Percentiles rank a stretch among this genome's conserved stretches.
These are phyloP conservation scores for Stegodyphus dumicola DNA, from an alignment of 1,140 invertebrate genomes.

Conservation along the genomic window DNA sequence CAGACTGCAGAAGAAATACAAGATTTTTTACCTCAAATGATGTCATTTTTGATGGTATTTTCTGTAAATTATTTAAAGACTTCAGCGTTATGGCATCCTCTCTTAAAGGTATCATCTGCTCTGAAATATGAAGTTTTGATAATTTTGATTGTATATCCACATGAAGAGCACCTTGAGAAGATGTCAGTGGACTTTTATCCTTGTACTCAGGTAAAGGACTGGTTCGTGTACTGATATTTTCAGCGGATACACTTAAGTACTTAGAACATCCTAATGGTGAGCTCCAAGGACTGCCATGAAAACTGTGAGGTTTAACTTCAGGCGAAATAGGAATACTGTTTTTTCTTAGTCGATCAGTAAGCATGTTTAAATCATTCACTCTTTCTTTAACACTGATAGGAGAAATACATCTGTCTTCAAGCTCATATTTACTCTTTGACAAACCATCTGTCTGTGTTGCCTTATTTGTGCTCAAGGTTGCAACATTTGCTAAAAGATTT, in stretches of 20 bases:
- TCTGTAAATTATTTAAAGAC: slow-evolving; percentile 66
- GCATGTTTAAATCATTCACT: slow-evolving; percentile 70
- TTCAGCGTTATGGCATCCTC: slow-evolving; percentile 66
- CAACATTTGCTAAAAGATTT: background rate
- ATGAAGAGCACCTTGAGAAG: slow-evolving; percentile 25
- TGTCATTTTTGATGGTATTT: slow-evolving; percentile 68
- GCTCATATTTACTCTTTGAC: background rate
- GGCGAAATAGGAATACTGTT: slow-evolving; percentile 66
- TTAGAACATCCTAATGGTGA: slow-evolving; percentile 72
- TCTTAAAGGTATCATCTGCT: slow-evolving; percentile 37
- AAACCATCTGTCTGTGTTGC: slow-evolving; percentile 39
- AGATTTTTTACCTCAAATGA: slow-evolving; percentile 72
- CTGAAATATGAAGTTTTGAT: slow-evolving; percentile 25
- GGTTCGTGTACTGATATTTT: slow-evolving; percentile 70
- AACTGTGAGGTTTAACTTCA: slow-evolving; percentile 68
- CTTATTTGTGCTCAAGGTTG: slow-evolving; percentile 1
- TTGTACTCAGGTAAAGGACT: slow-evolving; percentile 21
- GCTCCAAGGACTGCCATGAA: slow-evolving; percentile 72
- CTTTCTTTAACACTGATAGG: slow-evolving; percentile 66
- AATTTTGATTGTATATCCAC: slow-evolving; percentile 24
- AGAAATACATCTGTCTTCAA: slow-evolving; percentile 21
- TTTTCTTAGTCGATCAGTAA: slow-evolving; percentile 72
- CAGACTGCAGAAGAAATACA: slow-evolving; percentile 70
- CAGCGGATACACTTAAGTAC: slow-evolving; percentile 71
- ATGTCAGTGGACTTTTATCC: background rate